Conservation (phyloP, 2,797 vertebrate species). For the Luscinia luscinia region DNA sequence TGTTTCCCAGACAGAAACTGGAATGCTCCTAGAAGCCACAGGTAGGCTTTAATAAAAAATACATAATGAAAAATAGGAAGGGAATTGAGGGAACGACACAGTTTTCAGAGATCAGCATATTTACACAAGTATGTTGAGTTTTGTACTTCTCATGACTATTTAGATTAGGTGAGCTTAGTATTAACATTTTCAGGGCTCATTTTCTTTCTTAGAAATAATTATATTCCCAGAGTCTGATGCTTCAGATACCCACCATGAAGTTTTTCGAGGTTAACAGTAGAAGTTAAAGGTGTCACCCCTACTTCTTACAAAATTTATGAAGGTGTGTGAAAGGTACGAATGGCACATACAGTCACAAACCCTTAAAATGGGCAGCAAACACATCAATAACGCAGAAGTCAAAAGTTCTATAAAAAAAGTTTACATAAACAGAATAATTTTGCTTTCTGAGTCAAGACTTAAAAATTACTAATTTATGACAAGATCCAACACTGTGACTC, state of each 20-base stretch:
- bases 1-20: not conserved
- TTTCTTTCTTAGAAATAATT: not conserved
- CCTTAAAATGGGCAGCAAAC: not conserved
- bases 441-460: not conserved
- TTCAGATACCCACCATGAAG: not conserved
- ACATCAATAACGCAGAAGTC: not conserved
- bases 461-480: not conserved
- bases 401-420: not conserved
- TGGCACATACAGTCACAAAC: not conserved
- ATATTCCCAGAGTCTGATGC: not conserved
- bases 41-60: not conserved
- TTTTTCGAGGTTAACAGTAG: not conserved
- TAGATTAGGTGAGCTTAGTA: not conserved
- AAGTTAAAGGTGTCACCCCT: not conserved
- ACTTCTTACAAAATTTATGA: not conserved
- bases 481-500: not conserved
- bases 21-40: not conserved
- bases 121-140: not conserved
- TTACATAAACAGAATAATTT: not conserved
- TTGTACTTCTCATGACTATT: not conserved
- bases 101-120: not conserved
- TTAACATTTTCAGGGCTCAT: not conserved
- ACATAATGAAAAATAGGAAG: not conserved
- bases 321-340: not conserved
- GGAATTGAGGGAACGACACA: not conserved